These are phyloP conservation scores for Aradus depressus DNA, from an alignment of 2,888 invertebrate species.

Conservation along the genomic window DNA sequence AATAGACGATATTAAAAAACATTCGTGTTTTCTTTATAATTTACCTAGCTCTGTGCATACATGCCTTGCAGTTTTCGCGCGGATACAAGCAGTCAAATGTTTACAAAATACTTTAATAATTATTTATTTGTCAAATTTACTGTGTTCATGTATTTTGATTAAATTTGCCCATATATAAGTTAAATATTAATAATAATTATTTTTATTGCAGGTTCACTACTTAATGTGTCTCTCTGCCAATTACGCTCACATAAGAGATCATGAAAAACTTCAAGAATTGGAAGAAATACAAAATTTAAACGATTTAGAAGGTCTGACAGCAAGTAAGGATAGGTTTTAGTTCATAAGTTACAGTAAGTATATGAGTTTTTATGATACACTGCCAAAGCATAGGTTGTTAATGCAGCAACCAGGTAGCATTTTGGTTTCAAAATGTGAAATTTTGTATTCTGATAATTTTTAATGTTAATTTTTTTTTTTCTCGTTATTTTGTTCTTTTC, in stretches of 20 bases:
- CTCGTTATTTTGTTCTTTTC: too few relatives aligned
- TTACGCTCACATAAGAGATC: conserved; percentile 89
- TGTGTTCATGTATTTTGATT: background rate
- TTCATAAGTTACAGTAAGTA: background rate
- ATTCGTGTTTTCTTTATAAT: too few relatives aligned
- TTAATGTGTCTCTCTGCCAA: conserved; percentile 90
- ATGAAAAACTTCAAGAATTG: conserved; percentile 84
- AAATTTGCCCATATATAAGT: background rate
- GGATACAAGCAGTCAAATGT: too few relatives aligned
- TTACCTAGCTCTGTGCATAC: background rate
- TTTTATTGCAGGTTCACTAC: conserved; percentile 55
- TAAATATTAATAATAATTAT: background rate
- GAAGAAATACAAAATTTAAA: conserved; percentile 81
- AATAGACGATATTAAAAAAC: too few relatives aligned
- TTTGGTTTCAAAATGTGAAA: too few relatives aligned
- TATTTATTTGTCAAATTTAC: background rate
- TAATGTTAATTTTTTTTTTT: too few relatives aligned
- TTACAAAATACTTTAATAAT: background rate
- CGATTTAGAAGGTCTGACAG: conserved; percentile 53
- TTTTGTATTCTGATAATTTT: too few relatives aligned
- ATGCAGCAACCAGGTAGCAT: too few relatives aligned
- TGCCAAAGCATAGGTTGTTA: too few relatives aligned
- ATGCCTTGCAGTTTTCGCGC: background rate
- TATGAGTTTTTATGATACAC: too few relatives aligned
- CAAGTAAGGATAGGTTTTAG: conserved; percentile 75